Evolutionary conservation across 2,888 invertebrate species (phyloP).

Genomic region (Himalopsyche kuldschensis): DNA sequence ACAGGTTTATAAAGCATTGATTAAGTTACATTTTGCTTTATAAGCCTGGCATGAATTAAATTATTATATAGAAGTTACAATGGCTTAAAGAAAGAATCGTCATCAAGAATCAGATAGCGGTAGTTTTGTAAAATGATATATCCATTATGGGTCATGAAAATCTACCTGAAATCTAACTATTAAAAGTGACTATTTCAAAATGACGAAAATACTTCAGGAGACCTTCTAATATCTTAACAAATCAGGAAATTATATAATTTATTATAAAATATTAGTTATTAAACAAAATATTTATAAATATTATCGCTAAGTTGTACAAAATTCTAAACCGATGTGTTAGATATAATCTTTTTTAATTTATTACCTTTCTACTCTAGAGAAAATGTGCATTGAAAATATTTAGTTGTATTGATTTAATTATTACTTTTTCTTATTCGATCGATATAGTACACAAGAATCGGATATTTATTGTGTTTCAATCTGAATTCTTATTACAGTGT

Average conservation of each 20-base stretch:
- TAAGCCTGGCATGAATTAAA: background rate
- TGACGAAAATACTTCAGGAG: background rate
- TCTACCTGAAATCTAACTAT: background rate
- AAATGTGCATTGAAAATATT: background rate
- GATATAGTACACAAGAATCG: too few relatives aligned
- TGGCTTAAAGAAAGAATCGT: background rate
- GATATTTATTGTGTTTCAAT: too few relatives aligned
- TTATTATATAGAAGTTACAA: background rate
- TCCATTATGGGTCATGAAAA: too few relatives aligned
- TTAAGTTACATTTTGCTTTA: background rate
- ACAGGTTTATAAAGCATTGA: background rate
- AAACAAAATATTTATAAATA: background rate
- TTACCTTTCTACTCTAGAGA: background rate
- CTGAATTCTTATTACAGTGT: too few relatives aligned
- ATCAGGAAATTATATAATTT: background rate
- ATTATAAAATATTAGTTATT: background rate
- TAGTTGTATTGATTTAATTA: too few relatives aligned
- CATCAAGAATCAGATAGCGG: too few relatives aligned
- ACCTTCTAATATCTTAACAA: background rate
- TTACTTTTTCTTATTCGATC: too few relatives aligned
- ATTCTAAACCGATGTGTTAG: background rate
- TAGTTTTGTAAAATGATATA: too few relatives aligned
- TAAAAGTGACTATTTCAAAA: background rate
- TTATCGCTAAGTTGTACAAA: background rate
- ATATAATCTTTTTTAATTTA: background rate